Conservation (phyloP, 2,113 vertebrate genomes). For the Mandrillus leucophaeus region DNA sequence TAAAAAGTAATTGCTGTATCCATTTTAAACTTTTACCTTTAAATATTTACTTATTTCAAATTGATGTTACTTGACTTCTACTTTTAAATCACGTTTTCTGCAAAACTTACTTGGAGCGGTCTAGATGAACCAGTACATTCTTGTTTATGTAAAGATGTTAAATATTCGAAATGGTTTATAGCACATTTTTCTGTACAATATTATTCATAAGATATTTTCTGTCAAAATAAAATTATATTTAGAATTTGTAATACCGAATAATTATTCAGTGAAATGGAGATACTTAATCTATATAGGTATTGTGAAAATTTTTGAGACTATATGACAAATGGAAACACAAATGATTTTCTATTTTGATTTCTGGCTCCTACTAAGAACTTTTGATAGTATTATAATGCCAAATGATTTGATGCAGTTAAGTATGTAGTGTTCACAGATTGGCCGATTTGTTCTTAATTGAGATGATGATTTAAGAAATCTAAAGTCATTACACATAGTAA, state of each 20-base stretch:
- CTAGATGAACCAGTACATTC: background rate
- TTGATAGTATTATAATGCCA: background rate
- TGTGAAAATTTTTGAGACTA: constrained; percentile 21
- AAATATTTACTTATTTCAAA: constrained; percentile 31
- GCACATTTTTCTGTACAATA: constrained; percentile 36
- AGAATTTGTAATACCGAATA: background rate
- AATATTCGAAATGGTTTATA: background rate
- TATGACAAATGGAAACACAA: background rate
- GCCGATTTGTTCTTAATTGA: constrained; percentile 54
- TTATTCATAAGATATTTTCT: constrained; percentile 24
- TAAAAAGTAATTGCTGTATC: background rate
- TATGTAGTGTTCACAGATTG: constrained; percentile 9
- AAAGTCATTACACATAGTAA: constrained; percentile 36
- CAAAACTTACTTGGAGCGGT: background rate
- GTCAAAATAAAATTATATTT: constrained; percentile 33
- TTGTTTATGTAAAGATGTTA: constrained; percentile 37
- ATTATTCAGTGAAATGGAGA: background rate
- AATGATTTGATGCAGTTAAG: constrained; percentile 11
- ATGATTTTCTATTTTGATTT: constrained; percentile 35
- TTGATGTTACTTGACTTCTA: background rate
- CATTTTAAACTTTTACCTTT: constrained; percentile 28
- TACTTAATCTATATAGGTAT: background rate
- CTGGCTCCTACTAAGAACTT: background rate
- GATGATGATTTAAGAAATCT: constrained; percentile 55
- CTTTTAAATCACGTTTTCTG: constrained; percentile 27